phyloP scores from a whole-genome alignment of 2,888 invertebrate species.

The Ypsolopha scabrella region DNA sequence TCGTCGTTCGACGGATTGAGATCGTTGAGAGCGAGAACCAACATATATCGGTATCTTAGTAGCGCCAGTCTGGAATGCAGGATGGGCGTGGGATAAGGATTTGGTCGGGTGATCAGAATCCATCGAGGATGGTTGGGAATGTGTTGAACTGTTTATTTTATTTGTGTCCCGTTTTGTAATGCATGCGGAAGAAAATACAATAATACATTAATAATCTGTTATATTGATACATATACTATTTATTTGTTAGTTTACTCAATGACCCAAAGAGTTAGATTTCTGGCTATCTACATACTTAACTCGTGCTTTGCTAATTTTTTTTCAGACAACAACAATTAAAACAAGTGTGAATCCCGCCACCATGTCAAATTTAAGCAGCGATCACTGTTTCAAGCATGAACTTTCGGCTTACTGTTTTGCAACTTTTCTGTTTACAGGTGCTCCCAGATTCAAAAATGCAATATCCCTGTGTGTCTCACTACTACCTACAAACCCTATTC shows the following conservation, averaged over 20 bases:
- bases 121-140: constrained; percentile 68
- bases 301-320: too few relatives aligned
- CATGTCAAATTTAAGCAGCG: not conserved
- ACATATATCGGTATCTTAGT: constrained; percentile 81
- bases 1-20: constrained; percentile 57
- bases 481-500: not conserved
- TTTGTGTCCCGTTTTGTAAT: constrained; percentile 47
- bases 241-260: not conserved
- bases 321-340: too few relatives aligned
- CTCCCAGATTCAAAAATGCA: not conserved
- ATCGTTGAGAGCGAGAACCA: constrained; percentile 71
- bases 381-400: not conserved
- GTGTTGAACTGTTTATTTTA: constrained; percentile 55
- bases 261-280: too few relatives aligned
- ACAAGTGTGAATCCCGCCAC: not conserved
- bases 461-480: not conserved
- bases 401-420: not conserved
- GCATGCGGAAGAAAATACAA: constrained; percentile 51
- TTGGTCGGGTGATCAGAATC: constrained; percentile 54
- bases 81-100: constrained; percentile 63
- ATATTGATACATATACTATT: not conserved
- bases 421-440: not conserved
- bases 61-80: constrained; percentile 72
- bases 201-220: constrained; percentile 20
- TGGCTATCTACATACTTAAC: too few relatives aligned